Evolutionary conservation across 2,113 vertebrate species (phyloP).

Genomic region (Pterocles gutturalis): DNA sequence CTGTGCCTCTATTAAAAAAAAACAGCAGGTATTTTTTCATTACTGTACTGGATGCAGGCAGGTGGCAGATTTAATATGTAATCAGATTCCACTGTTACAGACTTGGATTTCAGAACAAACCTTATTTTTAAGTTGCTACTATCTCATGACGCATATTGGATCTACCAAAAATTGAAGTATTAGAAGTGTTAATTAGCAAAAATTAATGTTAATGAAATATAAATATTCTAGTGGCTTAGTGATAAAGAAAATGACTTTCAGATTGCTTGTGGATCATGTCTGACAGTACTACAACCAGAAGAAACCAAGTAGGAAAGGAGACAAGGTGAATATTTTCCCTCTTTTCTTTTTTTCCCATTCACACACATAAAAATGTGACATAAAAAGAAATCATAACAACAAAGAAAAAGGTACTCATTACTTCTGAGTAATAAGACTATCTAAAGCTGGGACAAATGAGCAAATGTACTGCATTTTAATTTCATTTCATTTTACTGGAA

Average conservation of each 20-base stretch:
- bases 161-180: background rate
- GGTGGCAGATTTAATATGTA: background rate
- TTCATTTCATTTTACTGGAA: background rate
- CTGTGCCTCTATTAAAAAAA: slow-evolving; percentile 9
- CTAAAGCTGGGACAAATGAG: background rate
- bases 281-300: background rate
- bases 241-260: background rate
- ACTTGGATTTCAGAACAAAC: background rate
- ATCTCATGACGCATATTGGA: background rate
- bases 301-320: background rate
- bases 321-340: background rate
- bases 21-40: background rate
- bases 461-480: background rate
- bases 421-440: background rate
- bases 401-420: background rate
- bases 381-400: background rate
- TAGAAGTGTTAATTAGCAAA: background rate
- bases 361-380: background rate
- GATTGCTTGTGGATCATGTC: background rate
- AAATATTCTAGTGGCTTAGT: background rate
- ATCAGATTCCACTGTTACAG: background rate
- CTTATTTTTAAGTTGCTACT: background rate
- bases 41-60: background rate
- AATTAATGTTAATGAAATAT: background rate
- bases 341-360: background rate